Evolutionary conservation across 2,888 invertebrate genomes (phyloP).

Genomic region (Volucella zonaria): DNA sequence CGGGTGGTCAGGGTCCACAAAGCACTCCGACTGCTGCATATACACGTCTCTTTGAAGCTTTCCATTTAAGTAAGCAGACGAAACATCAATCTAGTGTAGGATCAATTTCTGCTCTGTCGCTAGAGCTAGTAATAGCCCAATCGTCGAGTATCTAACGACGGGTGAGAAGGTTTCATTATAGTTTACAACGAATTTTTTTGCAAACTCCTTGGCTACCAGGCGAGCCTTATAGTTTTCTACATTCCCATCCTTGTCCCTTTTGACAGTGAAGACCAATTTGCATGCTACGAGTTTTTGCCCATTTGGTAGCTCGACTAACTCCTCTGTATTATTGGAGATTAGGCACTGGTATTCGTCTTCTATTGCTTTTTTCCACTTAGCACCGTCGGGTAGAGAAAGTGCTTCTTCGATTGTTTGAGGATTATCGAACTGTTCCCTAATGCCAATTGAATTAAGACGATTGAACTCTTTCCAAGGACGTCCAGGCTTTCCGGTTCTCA

Average conservation of each 20-base stretch:
- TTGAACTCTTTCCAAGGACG: conserved; percentile 1
- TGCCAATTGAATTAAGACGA: background rate
- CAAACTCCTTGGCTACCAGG: conserved; percentile 69
- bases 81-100: conserved; percentile 74
- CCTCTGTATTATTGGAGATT: conserved; percentile 21
- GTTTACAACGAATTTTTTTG: conserved; percentile 56
- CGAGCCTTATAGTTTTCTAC: conserved; percentile 49
- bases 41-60: conserved; percentile 69
- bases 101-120: conserved; percentile 68
- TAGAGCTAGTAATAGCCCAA: conserved; percentile 62
- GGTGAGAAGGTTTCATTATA: conserved; percentile 70
- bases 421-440: conserved; percentile 3
- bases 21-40: conserved; percentile 72
- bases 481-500: conserved; percentile 10
- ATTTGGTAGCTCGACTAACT: no score
- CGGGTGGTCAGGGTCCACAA: conserved; percentile 39
- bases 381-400: background rate
- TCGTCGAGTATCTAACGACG: conserved; percentile 63
- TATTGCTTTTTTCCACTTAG: conserved; percentile 18
- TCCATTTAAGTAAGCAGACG: conserved; percentile 71
- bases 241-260: conserved; percentile 35
- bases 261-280: conserved; percentile 42
- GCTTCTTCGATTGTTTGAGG: conserved; percentile 36
- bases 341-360: conserved; percentile 10
- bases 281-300: no score